These are phyloP conservation scores for Furcifer pardalis DNA, from an alignment of 2,797 vertebrate genomes.

Conservation along the genomic window DNA sequence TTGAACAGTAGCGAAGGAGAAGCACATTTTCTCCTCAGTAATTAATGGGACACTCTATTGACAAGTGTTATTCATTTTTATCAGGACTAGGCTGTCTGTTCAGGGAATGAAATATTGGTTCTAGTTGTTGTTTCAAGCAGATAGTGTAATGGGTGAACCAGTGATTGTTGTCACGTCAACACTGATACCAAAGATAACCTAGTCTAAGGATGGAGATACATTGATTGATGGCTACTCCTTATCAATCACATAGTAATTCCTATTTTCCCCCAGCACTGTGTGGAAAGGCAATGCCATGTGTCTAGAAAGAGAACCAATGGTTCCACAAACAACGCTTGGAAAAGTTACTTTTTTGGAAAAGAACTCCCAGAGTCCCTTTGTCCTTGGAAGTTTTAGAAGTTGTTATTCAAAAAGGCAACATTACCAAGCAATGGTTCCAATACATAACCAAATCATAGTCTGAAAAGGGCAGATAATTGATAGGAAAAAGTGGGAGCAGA, in stretches of 20 bases:
- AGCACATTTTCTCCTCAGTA: slow-evolving; percentile 64
- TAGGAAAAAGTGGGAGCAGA: neutral
- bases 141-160: neutral
- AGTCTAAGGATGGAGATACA: too few species aligned
- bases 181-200: neutral
- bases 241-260: neutral
- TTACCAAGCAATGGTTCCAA: too few species aligned
- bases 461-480: neutral
- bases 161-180: neutral
- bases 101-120: neutral
- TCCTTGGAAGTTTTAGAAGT: too few species aligned
- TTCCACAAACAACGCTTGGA: too few species aligned
- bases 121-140: neutral
- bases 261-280: neutral
- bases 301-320: neutral
- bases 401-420: too few species aligned
- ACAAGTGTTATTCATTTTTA: slow-evolving; percentile 82
- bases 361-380: too few species aligned
- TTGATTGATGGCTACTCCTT: neutral
- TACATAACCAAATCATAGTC: neutral
- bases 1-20: slow-evolving; percentile 82
- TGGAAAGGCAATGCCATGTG: neutral
- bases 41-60: slow-evolving; percentile 82
- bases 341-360: too few species aligned
- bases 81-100: neutral